Conservation (phyloP, 2,797 vertebrate species). For the Microctenopoma stevenorrisi region DNA sequence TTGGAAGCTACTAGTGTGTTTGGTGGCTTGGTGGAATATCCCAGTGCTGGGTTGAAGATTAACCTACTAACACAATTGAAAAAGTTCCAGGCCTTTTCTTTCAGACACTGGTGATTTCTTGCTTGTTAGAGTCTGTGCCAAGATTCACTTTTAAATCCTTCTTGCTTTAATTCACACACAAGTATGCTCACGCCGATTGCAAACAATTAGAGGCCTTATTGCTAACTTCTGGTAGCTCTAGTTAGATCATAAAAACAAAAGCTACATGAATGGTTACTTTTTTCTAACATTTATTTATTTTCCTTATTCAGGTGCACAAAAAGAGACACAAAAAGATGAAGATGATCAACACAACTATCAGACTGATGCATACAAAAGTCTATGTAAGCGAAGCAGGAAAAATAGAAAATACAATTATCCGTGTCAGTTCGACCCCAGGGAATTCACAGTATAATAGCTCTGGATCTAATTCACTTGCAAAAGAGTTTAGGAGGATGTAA, state of each 20-base stretch:
- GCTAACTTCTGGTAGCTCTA: conserved; percentile 17
- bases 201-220: conserved; percentile 23
- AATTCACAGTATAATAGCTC: conserved; percentile 54
- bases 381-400: conserved; percentile 36
- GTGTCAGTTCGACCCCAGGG: conserved; percentile 58
- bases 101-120: conserved; percentile 16
- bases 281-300: conserved; percentile 5
- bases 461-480: conserved; percentile 74
- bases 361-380: neutral
- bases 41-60: conserved; percentile 61
- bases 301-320: neutral
- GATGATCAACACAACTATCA: conserved; percentile 33
- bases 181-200: conserved; percentile 1
- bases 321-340: conserved; percentile 9
- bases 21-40: conserved; percentile 11
- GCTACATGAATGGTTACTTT: conserved; percentile 21
- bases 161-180: neutral
- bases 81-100: conserved; percentile 58
- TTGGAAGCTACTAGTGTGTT: conserved; percentile 41
- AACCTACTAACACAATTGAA: conserved; percentile 78
- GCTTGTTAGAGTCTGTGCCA: conserved; percentile 3
- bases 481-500: conserved; percentile 70
- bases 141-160: conserved; percentile 26
- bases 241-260: conserved; percentile 27
- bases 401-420: conserved; percentile 63